Percentiles rank a stretch among this genome's conserved stretches.
Conservation (phyloP, 2,113 vertebrate genomes). For the Hippolais icterina region DNA sequence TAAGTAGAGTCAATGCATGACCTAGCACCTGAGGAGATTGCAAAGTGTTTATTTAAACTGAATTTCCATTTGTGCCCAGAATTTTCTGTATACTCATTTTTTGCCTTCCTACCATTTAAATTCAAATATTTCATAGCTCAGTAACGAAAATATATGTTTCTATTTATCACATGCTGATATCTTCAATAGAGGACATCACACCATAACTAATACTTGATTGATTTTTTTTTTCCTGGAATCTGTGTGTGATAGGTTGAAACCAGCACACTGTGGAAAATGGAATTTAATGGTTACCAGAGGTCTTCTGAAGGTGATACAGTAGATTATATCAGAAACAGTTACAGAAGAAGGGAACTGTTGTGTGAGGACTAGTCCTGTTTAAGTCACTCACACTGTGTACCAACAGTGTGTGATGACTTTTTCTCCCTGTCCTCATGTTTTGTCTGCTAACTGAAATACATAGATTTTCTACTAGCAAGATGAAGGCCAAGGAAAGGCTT, state of each 20-base stretch:
- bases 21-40: neutral
- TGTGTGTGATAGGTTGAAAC: neutral
- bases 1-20: neutral
- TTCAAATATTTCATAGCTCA: neutral
- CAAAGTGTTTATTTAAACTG: neutral
- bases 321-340: neutral
- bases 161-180: neutral
- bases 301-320: neutral
- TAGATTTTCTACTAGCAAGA: neutral
- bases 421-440: neutral
- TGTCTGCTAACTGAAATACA: neutral
- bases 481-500: neutral
- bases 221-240: neutral
- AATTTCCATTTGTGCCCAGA: neutral
- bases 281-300: neutral
- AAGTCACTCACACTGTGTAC: neutral
- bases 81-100: neutral
- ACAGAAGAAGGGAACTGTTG: neutral
- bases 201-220: neutral
- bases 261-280: neutral
- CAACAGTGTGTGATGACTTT: neutral
- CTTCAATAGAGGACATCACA: neutral
- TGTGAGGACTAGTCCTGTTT: neutral
- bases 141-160: neutral
- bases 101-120: neutral